A percentile compares a stretch with the other conserved stretches of the same genome.
Conservation (phyloP, 1,140 invertebrate species). For the Hypothenemus hampei region DNA sequence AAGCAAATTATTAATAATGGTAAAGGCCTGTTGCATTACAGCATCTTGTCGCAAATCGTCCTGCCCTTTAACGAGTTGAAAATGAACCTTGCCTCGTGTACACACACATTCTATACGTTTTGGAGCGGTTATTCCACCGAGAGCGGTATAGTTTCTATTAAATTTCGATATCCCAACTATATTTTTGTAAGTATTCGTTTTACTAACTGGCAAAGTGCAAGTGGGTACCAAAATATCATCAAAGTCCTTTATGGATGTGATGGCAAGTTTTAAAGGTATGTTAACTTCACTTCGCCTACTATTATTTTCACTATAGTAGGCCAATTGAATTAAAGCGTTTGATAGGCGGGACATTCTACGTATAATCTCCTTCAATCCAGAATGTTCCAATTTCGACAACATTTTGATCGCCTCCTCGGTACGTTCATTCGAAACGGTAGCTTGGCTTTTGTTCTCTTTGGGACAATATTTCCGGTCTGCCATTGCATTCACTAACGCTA, state of each 20-base stretch:
- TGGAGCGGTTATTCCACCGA: constrained; percentile 85
- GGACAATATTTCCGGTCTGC: constrained; percentile 55
- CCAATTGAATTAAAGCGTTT: constrained; percentile 53
- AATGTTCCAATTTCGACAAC: constrained; percentile 35
- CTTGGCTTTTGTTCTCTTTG: constrained; percentile 43
- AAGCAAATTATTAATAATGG: constrained; percentile 72
- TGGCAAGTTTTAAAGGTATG: constrained; percentile 45
- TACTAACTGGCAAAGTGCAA: constrained; percentile 56
- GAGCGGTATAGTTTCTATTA: constrained; percentile 57
- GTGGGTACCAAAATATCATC: constrained; percentile 59
- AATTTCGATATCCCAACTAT: constrained; percentile 53
- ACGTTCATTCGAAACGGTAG: constrained; percentile 36
- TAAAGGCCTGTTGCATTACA: constrained; percentile 94
- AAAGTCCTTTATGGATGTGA: constrained; percentile 48
- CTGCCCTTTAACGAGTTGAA: constrained; percentile 83
- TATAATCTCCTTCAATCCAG: constrained; percentile 33
- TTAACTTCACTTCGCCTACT: constrained; percentile 39
- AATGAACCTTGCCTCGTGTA: constrained; percentile 68
- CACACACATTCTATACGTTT: constrained; percentile 78
- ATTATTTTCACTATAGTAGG: constrained; percentile 46
- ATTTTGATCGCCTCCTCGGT: constrained; percentile 39
- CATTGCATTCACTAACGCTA: constrained; percentile 72
- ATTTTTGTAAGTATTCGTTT: constrained; percentile 55
- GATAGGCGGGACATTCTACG: constrained; percentile 39
- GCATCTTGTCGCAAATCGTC: constrained; percentile 94